Conservation (phyloP, 1,140 invertebrate genomes). For the Goniozus legneri region DNA sequence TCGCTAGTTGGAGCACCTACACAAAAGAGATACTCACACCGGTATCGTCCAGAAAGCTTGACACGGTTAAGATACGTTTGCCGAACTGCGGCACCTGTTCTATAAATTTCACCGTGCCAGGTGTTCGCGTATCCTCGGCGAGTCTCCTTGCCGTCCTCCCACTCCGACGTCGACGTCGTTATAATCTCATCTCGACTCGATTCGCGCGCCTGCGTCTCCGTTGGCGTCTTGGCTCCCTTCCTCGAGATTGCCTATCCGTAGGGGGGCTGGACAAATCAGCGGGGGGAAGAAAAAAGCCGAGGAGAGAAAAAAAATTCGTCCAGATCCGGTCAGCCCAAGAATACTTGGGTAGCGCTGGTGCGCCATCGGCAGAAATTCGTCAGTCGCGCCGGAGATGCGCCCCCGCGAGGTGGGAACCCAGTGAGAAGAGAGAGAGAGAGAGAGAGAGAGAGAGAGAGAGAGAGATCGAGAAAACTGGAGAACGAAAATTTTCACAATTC, state of each 20-base stretch:
- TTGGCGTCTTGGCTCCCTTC: conserved; percentile 5
- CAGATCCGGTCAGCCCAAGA: conserved; percentile 9
- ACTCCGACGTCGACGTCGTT: conserved; percentile 7
- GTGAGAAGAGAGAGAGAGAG: too few relatives aligned
- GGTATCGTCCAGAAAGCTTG: background rate
- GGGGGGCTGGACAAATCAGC: background rate
- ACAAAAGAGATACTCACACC: too few relatives aligned
- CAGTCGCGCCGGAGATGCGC: conserved; percentile 41
- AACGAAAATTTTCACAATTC: background rate
- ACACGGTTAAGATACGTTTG: background rate
- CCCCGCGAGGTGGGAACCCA: conserved; percentile 31
- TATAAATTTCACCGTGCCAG: conserved; percentile 19
- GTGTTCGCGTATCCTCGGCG: conserved; percentile 14
- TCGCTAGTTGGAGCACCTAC: too few relatives aligned
- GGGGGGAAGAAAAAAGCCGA: background rate
- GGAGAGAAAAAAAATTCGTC: conserved; percentile 38
- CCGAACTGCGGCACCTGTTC: background rate
- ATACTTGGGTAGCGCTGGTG: conserved; percentile 25
- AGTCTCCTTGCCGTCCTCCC: conserved; percentile 13
- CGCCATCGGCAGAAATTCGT: too few relatives aligned
- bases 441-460: background rate
- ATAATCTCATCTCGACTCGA: too few relatives aligned
- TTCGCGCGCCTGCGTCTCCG: conserved; percentile 19
- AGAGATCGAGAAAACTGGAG: background rate
- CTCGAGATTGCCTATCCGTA: too few relatives aligned